Evolutionary conservation across 2,797 vertebrate species (phyloP).

Genomic region (Lepidocolaptes lacrymiger): DNA sequence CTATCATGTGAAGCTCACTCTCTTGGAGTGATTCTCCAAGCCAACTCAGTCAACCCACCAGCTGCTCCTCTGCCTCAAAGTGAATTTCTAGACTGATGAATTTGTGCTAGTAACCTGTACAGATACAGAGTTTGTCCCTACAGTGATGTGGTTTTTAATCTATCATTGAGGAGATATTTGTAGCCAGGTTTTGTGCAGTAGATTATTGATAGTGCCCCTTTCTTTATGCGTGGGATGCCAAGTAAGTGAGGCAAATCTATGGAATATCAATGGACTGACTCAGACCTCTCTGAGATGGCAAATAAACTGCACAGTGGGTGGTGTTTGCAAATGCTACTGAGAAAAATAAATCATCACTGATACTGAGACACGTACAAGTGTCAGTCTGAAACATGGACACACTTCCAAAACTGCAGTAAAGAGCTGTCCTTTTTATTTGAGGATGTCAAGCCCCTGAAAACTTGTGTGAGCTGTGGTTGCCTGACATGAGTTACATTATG

Average conservation of each 20-base stretch:
- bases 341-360: neutral
- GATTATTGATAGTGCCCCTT: neutral
- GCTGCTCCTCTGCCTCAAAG: conserved; percentile 3
- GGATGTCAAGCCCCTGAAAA: neutral
- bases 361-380: neutral
- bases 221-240: conserved; percentile 15
- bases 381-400: neutral
- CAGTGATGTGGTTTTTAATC: conserved; percentile 30
- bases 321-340: neutral
- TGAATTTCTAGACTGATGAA: neutral
- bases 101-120: neutral
- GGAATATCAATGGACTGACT: conserved; percentile 12
- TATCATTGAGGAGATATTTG: neutral
- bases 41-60: neutral
- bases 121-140: neutral
- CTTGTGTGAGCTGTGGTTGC: neutral
- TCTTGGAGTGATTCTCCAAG: neutral
- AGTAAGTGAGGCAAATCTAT: neutral
- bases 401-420: neutral
- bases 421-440: neutral
- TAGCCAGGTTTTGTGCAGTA: conserved; percentile 15
- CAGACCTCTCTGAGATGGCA: neutral
- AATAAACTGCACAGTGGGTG: conserved; percentile 10
- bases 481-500: neutral
- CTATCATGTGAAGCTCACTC: neutral